phyloP scores from a whole-genome alignment of 2,888 invertebrate genomes.

The Tridacna crocea region DNA sequence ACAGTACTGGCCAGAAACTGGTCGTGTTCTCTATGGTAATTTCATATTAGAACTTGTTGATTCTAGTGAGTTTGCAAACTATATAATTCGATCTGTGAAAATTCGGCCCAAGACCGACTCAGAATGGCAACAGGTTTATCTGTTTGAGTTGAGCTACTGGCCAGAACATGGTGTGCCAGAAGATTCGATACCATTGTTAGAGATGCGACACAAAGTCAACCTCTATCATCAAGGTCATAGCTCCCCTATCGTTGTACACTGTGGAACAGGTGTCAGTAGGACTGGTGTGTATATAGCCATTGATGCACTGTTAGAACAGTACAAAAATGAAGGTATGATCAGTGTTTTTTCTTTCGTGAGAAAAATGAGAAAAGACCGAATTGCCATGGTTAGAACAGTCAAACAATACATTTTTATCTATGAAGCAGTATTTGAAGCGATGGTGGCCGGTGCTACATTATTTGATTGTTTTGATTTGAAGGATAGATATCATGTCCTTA shows the following conservation, averaged over 20 bases:
- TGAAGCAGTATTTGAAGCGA: slow-evolving; percentile 81
- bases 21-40: slow-evolving; percentile 92
- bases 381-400: slow-evolving; percentile 81
- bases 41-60: slow-evolving; percentile 94
- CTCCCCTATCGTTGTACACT: slow-evolving; percentile 81
- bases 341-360: slow-evolving; percentile 80
- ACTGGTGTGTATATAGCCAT: slow-evolving; percentile 83
- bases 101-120: slow-evolving; percentile 63
- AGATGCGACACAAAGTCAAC: slow-evolving; percentile 75
- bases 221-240: slow-evolving; percentile 61
- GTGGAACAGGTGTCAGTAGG: slow-evolving; percentile 83
- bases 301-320: slow-evolving; percentile 81
- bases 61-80: slow-evolving; percentile 96
- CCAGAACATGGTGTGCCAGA: slow-evolving; percentile 81
- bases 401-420: slow-evolving; percentile 83
- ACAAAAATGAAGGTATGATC: slow-evolving; percentile 78
- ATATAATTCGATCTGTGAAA: slow-evolving; percentile 86
- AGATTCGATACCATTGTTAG: slow-evolving; percentile 81
- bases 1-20: slow-evolving; percentile 92
- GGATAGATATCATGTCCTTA: slow-evolving; percentile 70
- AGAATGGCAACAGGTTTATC: slow-evolving; percentile 61
- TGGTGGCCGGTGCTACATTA: slow-evolving; percentile 77
- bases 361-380: slow-evolving; percentile 78
- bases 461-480: slow-evolving; percentile 74
- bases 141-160: slow-evolving; percentile 82